Percentiles rank a stretch among this genome's conserved stretches.
phyloP scores from a whole-genome alignment of 2,113 vertebrate genomes.

The Phasianus colchicus region DNA sequence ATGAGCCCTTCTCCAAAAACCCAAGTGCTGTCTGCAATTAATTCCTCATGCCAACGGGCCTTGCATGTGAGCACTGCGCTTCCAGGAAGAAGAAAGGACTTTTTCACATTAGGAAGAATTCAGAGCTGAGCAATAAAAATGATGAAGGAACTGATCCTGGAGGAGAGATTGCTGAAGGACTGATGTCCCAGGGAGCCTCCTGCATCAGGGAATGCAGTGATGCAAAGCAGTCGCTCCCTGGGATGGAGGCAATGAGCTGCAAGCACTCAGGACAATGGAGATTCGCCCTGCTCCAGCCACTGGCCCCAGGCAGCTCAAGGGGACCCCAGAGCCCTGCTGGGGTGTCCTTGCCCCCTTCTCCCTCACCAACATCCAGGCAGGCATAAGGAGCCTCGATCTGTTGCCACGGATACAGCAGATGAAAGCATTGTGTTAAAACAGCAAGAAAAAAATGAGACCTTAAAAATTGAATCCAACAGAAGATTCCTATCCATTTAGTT shows the following conservation, averaged over 20 bases:
- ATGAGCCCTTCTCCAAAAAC: background rate
- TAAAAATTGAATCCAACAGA: background rate
- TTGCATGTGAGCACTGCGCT: background rate
- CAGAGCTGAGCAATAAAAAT: conserved; percentile 22
- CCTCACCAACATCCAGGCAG: conserved; percentile 50
- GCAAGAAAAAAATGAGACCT: background rate
- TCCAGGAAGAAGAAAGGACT: background rate
- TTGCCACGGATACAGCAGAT: conserved; percentile 58
- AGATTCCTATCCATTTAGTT: conserved; percentile 9
- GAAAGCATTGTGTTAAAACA: conserved; percentile 48
- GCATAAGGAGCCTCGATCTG: conserved; percentile 50
- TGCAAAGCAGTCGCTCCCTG: background rate
- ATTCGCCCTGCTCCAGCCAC: background rate
- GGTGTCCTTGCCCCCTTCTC: background rate
- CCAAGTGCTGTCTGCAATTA: conserved; percentile 55
- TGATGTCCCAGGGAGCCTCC: background rate
- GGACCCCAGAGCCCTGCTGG: background rate
- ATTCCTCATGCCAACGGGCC: conserved; percentile 10
- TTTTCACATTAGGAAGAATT: background rate
- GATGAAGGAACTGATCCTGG: background rate
- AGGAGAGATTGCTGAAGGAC: conserved; percentile 11
- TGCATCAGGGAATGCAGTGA: background rate
- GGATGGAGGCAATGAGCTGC: background rate
- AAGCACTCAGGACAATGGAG: background rate
- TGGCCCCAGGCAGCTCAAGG: background rate